Base-by-base conservation (phyloP, 1,140 invertebrate genomes). In the Musca domestica region DNA sequence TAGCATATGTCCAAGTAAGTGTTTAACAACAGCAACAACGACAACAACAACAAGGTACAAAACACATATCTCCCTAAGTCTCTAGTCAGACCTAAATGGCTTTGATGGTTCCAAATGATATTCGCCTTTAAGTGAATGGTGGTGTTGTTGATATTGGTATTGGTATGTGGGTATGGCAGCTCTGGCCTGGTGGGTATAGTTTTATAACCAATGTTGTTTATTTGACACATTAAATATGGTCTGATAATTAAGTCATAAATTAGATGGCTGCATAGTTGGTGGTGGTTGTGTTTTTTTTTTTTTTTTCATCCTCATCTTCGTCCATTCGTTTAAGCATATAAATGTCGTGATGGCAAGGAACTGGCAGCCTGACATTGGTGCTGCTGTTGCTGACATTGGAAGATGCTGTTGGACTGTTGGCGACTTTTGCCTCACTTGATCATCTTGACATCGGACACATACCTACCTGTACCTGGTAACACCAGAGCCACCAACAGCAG, bases 201-300 rank as follows among this genome's bases (percentile, higher is more conserved):
- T 80, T 80, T 78, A 75, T 80, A 77, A 41, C 34, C 34, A 41
- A 73, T 77, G 73, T 77, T 78, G 75, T 80, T 80, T 80, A 80
- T 80, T 80, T 78, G 76, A 78, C 78, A 80, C 78, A 80, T 80
- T 80, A 80, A 80, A 80, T 80, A 80, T 80, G 77, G 78, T 78
- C 76, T 74, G 78, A 80, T 80, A 80, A 80, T 80, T 80, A 80
- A 80, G 78, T 80, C 78, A 80, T 80, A 80, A 80, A 80, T 80
- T 80, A 80, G 78, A 78, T 80, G 78, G 76, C 72, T 74, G 72
- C 72, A 70, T 58, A 58, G n/a, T 41, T 41, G 56, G 56, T 61
- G 56, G n/a, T n/a, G 56, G 20, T 41, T n/a, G n/a, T n/a, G n/a
- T n/a, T n/a, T n/a, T n/a, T n/a, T n/a, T n/a, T n/a, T n/a, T n/a